A percentile compares a stretch with the other conserved stretches of the same genome.
These are phyloP conservation scores for Limnephilus lunatus DNA, from an alignment of 2,888 invertebrate genomes.

Conservation along the genomic window DNA sequence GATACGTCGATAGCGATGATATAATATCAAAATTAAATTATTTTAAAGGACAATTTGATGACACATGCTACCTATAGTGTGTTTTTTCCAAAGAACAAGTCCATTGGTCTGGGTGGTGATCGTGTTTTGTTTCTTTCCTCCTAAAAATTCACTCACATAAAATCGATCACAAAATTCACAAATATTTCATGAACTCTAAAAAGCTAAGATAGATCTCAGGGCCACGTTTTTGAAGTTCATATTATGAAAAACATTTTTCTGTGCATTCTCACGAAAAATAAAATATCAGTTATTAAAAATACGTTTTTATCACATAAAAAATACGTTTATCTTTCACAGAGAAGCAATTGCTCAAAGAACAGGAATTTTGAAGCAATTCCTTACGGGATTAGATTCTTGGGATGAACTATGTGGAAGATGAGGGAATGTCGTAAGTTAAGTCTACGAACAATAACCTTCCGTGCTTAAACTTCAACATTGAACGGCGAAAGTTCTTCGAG, in stretches of 20 bases:
- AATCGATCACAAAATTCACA: too few species aligned
- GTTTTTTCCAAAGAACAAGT: too few species aligned
- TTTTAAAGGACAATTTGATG: too few species aligned
- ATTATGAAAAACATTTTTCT: neutral
- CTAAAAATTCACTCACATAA: too few species aligned
- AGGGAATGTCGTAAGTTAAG: slow-evolving; percentile 7
- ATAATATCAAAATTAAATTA: too few species aligned
- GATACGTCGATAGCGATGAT: too few species aligned
- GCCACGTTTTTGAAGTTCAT: too few species aligned
- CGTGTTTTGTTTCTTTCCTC: too few species aligned
- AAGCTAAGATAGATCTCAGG: too few species aligned
- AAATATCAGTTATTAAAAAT: neutral
- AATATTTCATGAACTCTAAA: too few species aligned
- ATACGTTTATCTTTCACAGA: neutral
- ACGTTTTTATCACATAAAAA: neutral
- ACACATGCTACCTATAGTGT: too few species aligned
- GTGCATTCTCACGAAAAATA: neutral
- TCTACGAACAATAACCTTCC: neutral
- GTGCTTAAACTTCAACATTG: neutral
- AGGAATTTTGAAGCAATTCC: neutral
- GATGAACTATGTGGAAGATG: neutral
- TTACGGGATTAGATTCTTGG: neutral
- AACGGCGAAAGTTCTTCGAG: neutral
- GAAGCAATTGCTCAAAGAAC: neutral
- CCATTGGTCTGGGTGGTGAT: too few species aligned